Evolutionary conservation across 2,113 vertebrate species (phyloP), one percentile per base, ranked within the genome.

Genomic region (Erinaceus europaeus): DNA sequence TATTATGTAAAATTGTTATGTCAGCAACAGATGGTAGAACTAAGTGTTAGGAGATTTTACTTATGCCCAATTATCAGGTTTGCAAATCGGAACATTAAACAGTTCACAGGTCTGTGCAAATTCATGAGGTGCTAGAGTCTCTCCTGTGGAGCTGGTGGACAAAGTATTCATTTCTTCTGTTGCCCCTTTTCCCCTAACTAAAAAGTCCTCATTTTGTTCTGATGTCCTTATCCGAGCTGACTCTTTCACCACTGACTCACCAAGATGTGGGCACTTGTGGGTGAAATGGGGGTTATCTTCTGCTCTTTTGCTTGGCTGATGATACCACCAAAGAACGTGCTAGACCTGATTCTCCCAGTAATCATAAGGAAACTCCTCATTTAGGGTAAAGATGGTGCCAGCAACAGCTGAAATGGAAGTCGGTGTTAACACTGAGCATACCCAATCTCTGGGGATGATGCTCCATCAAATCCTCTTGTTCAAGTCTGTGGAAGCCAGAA

Each of bases 11-110:
- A 97, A 96, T 93, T 95, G 80, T 95, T 95, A 96, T 96, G 85
- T 95, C 90, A 97, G 96, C 94, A 96, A 92, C 96, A 97, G 96
- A 97, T 94, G 96, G 95, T 67, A 90, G 65, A 93, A 92, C 64
- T 96, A 92, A 92, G 94, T 90, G 84, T 90, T 95, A 88, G 88
- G 92, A 96, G 96, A 96, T 92, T 92, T 96, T 90, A 89, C 89
- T 96, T 21, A 88, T 96, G 93, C n/a, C 95, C 92, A 93, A 92
- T 95, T 96, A 95, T 93, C 93, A 96, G 92, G 77, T 91, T 95
- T 95, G 92, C 91, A 95, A 95, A 94, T 74, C 73, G 91, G 91
- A 91, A 94, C 89, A 95, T 88, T 34, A 94, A 83, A 89, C 94
- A 93, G 96, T 94, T 95, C 91, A 92, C 81, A 85, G 91, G 69